These are phyloP conservation scores for Parauchenoglanis punctatus DNA, from an alignment of 2,797 vertebrate species.

Conservation along the genomic window DNA sequence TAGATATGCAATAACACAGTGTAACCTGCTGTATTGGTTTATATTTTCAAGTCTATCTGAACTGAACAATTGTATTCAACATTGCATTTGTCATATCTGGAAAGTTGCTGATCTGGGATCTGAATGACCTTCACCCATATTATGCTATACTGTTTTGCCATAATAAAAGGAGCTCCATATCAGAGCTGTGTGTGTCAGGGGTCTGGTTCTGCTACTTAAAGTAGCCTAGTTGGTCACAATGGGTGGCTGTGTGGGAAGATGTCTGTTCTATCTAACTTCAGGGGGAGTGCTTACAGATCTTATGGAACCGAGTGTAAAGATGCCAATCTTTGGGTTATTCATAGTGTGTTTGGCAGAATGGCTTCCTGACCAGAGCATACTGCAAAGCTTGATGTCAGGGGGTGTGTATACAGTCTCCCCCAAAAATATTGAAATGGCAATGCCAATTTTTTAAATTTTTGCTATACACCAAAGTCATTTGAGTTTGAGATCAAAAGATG, in stretches of 20 bases:
- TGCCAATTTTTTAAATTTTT: background rate
- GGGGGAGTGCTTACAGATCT: constrained; percentile 65
- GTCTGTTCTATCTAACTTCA: constrained; percentile 71
- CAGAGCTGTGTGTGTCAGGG: constrained; percentile 51
- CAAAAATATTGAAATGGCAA: background rate
- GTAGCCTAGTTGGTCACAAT: constrained; percentile 63
- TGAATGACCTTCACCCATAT: background rate
- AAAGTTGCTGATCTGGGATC: background rate
- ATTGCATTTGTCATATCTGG: background rate
- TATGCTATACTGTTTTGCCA: background rate
- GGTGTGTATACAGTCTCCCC: background rate
- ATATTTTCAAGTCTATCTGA: background rate
- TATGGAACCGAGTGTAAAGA: constrained; percentile 57
- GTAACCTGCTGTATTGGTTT: background rate
- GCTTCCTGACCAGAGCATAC: constrained; percentile 61
- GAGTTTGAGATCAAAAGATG: background rate
- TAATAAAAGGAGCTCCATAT: constrained; percentile 25
- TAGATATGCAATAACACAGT: background rate
- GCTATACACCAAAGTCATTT: background rate
- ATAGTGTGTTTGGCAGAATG: constrained; percentile 64
- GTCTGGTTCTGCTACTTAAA: constrained; percentile 62
- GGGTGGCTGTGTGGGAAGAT: constrained; percentile 69
- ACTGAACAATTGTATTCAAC: background rate
- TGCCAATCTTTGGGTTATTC: constrained; percentile 63
- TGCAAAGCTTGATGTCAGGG: constrained; percentile 37